Evolutionary conservation across 2,113 vertebrate species (phyloP), one percentile per base, ranked within the genome.

Genomic region (Scophthalmus maximus): DNA sequence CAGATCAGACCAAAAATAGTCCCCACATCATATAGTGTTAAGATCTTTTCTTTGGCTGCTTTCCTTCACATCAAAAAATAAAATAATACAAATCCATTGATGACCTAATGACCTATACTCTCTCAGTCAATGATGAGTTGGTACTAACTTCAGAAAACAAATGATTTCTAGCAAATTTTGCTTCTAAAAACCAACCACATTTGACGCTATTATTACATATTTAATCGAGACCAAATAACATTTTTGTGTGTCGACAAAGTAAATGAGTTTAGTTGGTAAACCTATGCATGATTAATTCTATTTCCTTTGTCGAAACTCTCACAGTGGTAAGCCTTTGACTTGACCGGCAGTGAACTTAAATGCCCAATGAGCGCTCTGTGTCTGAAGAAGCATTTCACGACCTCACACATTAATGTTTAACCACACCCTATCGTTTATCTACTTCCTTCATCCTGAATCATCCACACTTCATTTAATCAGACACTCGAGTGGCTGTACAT

Each of bases 1-100:
- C 46, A 78, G 17, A 84, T 74, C 64, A 52, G 32, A n/a, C 34
- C 60, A 17, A 57, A 83, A 79, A 76, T 60, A 71, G 23, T 18
- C 12, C 30, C 9, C 12, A 8, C 18, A 62, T 67, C 62, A 63
- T 56, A 22, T 61, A 44, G 42, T 44, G 7, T 44, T 44, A n/a
- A n/a, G 18, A 44, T 44, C 42, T 44, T 34, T 60, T 68, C n/a
- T 59, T 5, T 51, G 23, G 25, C 30, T 52, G 18, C 11, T 50
- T 57, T 68, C 7, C 30, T 61, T 20, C 38, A 51, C 23, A 52
- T 34, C 5, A 34, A n/a, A n/a, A n/a, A n/a, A n/a, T 1, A 34
- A 40, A 17, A 40, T 15, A 40, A 40, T 17, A 40, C 14, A 40
- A 40, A 40, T 40, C 36, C n/a, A n/a, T n/a, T n/a, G n/a, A n/a